Base-by-base conservation (phyloP, 1,140 invertebrate genomes). In the Wasmannia auropunctata region DNA sequence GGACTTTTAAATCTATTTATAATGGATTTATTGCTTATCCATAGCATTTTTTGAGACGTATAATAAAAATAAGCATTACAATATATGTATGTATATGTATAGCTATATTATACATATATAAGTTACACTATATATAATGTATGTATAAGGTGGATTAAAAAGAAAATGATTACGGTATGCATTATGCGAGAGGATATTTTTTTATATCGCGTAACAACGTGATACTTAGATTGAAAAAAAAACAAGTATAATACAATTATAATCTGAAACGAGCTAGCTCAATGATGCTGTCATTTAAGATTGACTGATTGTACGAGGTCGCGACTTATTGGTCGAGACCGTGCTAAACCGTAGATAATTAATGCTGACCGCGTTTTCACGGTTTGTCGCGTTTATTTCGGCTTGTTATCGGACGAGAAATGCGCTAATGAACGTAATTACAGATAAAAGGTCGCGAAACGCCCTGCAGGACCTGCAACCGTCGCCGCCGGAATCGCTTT, bases 381-480 rank as follows among this genome's bases (percentile, higher is more conserved):
- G 51, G 79, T 86, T 92, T 87, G 83, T 91, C 85, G 79, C 70
- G 83, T 86, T 77, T 67, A 76, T 83, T 88, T 40, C 19, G 60
- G 58, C 79, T 91, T 79, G 86, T 92, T 91, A 88, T 91, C 74
- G 69, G 74, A 22, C 65, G 69, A 86, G 83, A 81, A 86, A 72
- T 60, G 62, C 83, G 75, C 84, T 90, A 92, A 92, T 89, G 90
- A 90, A 86, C 62, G 56, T 86, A 92, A 92, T 92, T 90, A 79
- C 54, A 65, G 75, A 87, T 90, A 86, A 92, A 92, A 92, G 88
- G 85, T 91, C 72, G 76, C 72, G 70, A 46, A 72, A 46, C 69
- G n/a, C 34, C n/a, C n/a, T n/a, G 19, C 54, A 58, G 79, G 58
- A 49, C 34, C 14, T 76, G 31, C n/a, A n/a, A 58, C 6, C 40